Conservation (phyloP, 2,797 vertebrate species). For the Anguilla anguilla region DNA sequence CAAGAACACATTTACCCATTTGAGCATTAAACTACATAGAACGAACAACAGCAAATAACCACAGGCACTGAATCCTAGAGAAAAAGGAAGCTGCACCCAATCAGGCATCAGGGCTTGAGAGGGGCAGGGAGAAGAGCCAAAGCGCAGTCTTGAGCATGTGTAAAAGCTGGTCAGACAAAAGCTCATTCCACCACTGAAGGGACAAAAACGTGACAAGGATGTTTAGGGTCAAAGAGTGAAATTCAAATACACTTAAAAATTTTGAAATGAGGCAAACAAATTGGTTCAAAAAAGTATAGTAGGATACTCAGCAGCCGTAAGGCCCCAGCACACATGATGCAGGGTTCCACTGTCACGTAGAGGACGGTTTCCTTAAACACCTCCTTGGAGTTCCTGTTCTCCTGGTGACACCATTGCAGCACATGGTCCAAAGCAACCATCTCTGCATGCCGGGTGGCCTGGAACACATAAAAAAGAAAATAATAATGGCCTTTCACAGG, state of each 20-base stretch:
- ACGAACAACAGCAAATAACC: no score
- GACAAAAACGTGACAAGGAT: no score
- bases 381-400: constrained; percentile 53
- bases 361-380: constrained; percentile 73
- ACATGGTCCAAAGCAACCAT: constrained; percentile 90
- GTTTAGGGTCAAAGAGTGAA: no score
- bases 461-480: constrained; percentile 38
- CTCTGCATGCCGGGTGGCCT: constrained; percentile 96
- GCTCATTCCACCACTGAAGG: no score
- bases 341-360: constrained; percentile 95
- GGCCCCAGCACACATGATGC: constrained; percentile 92
- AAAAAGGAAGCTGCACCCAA: no score
- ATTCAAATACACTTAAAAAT: not conserved
- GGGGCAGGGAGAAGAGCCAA: not conserved
- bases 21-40: no score
- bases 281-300: not conserved
- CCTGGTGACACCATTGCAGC: constrained; percentile 79
- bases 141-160: not conserved
- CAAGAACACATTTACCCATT: no score
- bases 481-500: not conserved
- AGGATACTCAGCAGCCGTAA: constrained; percentile 93
- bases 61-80: no score
- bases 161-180: no score
- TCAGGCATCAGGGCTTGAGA: not conserved
- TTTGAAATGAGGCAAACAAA: not conserved